phyloP scores from a whole-genome alignment of 2,888 invertebrate species.

The Baronia brevicornis region DNA sequence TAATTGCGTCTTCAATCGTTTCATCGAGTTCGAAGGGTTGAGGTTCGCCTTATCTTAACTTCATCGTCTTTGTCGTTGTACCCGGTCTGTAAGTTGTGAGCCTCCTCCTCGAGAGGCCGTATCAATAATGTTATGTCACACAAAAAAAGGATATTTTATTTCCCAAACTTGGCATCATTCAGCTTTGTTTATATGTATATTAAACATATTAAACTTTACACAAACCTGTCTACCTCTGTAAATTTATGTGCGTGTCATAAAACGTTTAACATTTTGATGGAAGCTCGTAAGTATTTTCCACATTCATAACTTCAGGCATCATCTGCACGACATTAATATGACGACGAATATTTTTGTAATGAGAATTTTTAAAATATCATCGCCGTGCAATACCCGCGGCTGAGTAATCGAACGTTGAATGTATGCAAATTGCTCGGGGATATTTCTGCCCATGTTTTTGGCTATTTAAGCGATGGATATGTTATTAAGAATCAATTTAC shows the following conservation, averaged over 20 bases:
- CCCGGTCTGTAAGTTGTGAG: too few relatives aligned
- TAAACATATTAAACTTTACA: slow-evolving; percentile 11
- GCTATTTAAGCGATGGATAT: slow-evolving; percentile 48
- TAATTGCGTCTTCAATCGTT: too few relatives aligned
- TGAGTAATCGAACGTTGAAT: slow-evolving; percentile 22
- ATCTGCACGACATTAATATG: slow-evolving; percentile 14
- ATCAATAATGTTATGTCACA: too few relatives aligned
- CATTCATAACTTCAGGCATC: slow-evolving; percentile 26
- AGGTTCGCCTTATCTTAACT: too few relatives aligned
- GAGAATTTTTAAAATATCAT: slow-evolving; percentile 22
- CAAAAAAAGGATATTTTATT: too few relatives aligned
- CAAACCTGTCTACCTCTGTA: slow-evolving; percentile 3
- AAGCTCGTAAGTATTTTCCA: slow-evolving; percentile 23
- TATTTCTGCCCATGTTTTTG: slow-evolving; percentile 36
- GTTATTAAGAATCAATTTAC: slow-evolving; percentile 68
- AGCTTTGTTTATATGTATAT: too few relatives aligned
- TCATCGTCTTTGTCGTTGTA: too few relatives aligned
- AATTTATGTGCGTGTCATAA: slow-evolving; percentile 8
- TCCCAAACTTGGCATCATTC: too few relatives aligned
- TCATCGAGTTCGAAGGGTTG: too few relatives aligned
- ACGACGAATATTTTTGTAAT: slow-evolving; percentile 26
- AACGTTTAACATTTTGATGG: slow-evolving; percentile 11
- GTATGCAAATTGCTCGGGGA: slow-evolving; percentile 47
- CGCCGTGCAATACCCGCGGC: slow-evolving; percentile 19
- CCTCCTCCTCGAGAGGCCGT: too few relatives aligned